Evolutionary conservation across 1,140 invertebrate genomes (phyloP), one percentile per base, ranked within the genome.

Genomic region (Drosophila jambulina): DNA sequence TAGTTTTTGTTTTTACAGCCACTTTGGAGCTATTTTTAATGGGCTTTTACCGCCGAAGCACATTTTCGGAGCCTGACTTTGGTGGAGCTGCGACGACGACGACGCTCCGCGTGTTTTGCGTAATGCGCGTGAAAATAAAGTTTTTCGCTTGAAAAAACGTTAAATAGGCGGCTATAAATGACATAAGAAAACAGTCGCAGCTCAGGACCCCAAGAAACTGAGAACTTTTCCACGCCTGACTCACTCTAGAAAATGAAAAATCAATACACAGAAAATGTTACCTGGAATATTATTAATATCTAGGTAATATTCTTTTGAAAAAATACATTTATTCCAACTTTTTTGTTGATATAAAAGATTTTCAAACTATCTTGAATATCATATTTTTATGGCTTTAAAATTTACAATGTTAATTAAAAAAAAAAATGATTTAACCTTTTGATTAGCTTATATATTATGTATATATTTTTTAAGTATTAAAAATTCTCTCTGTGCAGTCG

Each of bases 41-140:
- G 79, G 79, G 43, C 79, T 79, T 79, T 86, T 86, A 82, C 82
- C 42, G 62, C 48, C 51, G 77, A 58, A 76, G 64, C 62, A 53
- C 65, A 36, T 79, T 68, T 78, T 56, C 72, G 45, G 54, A 71
- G 45, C 51, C 46, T 63, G 76, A 84, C 71, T 84, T 83, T 75
- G 62, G 62, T 60, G 58, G 23, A 43, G 62, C 45, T 48, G 56
- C 29, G 42, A 10, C 56, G 45, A 6, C 29, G 42, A 10, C 58
- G 36, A 32, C 29, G 59, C 29, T 56, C 32, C 49, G 65, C 45
- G 38, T 53, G 53, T 46, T 78, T 79, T 75, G 75, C 77, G 83
- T 90, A 87, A 84, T 90, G 84, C 84, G 82, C 82, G 83, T 86
- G 82, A 86, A 86, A 85, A 86, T 87, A 86, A 87, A 86, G 79